phyloP scores from a whole-genome alignment of 2,888 invertebrate genomes.

The Euproctis similis region DNA sequence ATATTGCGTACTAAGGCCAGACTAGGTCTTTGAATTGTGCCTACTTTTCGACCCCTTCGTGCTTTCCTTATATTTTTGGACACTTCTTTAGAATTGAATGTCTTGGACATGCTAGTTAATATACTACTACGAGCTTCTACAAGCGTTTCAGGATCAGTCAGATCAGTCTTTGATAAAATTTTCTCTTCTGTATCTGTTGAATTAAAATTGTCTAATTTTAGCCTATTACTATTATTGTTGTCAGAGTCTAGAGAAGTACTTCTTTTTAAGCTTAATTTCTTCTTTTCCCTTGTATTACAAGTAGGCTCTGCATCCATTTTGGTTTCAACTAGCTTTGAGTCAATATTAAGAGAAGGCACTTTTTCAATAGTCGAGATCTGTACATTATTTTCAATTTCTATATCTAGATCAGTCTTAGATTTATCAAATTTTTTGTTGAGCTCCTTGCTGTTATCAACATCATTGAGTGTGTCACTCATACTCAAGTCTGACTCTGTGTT shows the following conservation, averaged over 20 bases:
- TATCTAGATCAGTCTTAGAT: conserved; percentile 74
- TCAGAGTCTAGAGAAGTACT: conserved; percentile 73
- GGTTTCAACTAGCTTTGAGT: conserved; percentile 58
- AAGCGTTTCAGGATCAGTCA: conserved; percentile 77
- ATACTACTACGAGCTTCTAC: conserved; percentile 68
- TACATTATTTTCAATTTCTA: conserved; percentile 74
- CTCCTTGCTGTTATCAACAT: conserved; percentile 55
- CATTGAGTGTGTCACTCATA: conserved; percentile 72
- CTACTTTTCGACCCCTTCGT: conserved; percentile 61
- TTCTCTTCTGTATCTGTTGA: conserved; percentile 75
- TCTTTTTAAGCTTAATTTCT: conserved; percentile 68
- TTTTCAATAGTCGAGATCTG: conserved; percentile 72
- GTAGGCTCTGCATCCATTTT: conserved; percentile 53
- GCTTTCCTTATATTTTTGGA: conserved; percentile 68
- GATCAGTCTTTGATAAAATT: conserved; percentile 76
- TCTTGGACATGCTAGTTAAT: conserved; percentile 72
- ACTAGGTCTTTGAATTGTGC: conserved; percentile 26
- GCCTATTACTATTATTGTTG: conserved; percentile 74
- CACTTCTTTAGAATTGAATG: conserved; percentile 68
- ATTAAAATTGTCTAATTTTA: conserved; percentile 65
- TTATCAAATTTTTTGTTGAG: conserved; percentile 72
- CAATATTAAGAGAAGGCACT: conserved; percentile 69
- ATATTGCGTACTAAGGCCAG: conserved; percentile 35
- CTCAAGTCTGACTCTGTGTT: conserved; percentile 79
- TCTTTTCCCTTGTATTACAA: conserved; percentile 56